phyloP scores from a whole-genome alignment of 2,113 vertebrate species.

The Oreotragus oreotragus region DNA sequence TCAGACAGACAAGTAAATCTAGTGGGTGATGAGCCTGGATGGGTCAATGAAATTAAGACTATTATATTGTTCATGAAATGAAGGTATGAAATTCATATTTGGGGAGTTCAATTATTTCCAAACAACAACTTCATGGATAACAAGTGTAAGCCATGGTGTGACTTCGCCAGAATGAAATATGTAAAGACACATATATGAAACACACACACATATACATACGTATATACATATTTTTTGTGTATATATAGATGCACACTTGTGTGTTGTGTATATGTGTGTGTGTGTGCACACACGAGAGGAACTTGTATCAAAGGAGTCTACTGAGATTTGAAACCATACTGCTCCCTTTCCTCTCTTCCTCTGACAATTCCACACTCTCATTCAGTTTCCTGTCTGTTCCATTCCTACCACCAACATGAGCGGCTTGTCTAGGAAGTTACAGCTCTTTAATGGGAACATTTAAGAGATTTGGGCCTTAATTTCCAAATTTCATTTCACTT shows the following conservation, averaged over 20 bases:
- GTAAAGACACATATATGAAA: neutral
- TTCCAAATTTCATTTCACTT: no score
- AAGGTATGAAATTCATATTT: neutral
- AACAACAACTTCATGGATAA: neutral
- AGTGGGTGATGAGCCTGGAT: neutral
- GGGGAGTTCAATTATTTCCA: neutral
- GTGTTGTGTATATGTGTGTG: neutral
- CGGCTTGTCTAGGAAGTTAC: no score
- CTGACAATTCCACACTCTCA: fast-evolving
- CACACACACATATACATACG: neutral
- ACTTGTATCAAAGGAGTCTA: no score
- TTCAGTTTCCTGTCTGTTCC: no score
- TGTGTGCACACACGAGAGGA: no score
- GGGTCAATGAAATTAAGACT: neutral
- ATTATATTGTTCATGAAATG: neutral
- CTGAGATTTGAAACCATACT: no score
- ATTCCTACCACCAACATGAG: no score
- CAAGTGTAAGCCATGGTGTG: neutral
- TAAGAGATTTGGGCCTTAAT: no score
- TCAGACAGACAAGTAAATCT: neutral
- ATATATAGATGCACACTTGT: neutral
- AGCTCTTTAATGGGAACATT: no score
- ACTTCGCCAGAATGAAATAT: neutral
- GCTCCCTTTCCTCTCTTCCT: no score
- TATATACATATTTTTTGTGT: neutral